Evolutionary conservation across 2,113 vertebrate species (phyloP).

Genomic region (Dolichotis patagonum): DNA sequence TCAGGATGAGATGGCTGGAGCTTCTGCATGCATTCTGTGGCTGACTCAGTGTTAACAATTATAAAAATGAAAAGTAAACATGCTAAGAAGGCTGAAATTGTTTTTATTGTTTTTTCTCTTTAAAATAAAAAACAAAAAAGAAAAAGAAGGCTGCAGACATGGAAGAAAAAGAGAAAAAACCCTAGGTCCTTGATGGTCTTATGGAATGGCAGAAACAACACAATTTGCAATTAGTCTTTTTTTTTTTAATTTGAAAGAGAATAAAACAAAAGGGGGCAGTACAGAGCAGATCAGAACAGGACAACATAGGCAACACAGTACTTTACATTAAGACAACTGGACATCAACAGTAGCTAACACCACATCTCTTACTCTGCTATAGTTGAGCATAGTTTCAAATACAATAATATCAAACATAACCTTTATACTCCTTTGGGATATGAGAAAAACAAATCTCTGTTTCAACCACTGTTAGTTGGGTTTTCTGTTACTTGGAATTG

Average conservation of each 20-base stretch:
- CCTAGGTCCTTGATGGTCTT: background rate
- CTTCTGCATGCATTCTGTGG: constrained; percentile 34
- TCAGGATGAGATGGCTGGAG: background rate
- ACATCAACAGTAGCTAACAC: no score
- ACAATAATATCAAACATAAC: no score
- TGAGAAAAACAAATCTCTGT: background rate
- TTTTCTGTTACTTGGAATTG: background rate
- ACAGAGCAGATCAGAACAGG: no score
- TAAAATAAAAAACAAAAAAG: no score
- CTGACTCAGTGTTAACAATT: background rate
- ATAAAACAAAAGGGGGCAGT: no score
- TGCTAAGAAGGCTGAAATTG: background rate
- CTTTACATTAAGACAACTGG: no score
- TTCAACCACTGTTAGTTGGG: background rate
- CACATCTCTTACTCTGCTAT: no score
- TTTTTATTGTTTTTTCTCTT: no score
- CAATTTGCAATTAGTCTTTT: background rate
- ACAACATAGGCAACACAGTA: no score
- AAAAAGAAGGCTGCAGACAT: background rate
- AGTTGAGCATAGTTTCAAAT: no score
- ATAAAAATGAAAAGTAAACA: background rate
- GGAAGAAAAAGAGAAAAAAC: background rate
- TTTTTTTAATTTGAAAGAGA: no score
- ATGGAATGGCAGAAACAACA: background rate
- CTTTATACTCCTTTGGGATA: background rate